Evolutionary conservation across 2,797 vertebrate genomes (phyloP), one percentile per base, ranked within the genome.

Genomic region (Sternotherus odoratus): DNA sequence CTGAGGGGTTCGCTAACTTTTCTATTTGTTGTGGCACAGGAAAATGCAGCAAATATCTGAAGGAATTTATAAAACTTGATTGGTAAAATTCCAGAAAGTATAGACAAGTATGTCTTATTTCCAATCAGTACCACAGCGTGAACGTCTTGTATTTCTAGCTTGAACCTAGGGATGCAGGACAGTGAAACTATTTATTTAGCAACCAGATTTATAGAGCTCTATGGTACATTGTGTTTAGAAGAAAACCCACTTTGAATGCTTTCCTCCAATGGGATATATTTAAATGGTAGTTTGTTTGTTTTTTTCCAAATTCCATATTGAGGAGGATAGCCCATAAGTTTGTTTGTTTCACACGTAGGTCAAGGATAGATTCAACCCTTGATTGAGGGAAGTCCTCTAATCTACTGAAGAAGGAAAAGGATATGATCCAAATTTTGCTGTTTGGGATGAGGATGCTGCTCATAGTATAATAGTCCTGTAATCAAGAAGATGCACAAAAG

Each of bases 401-500:
- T 86, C 88, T 88, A 4, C 21, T 87, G 15, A 91, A 93, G 36
- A 96, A 69, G 17, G 43, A 83, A 82, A 90, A 57, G 2, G 2
- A 9, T 43, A 56, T 39, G 13, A 69, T 87, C 87, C 43, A 90
- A 90, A 57, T 90, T 30, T 74, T 87, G 50, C 49, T 60, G 11
- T 28, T 89, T 87, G 23, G 63, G 66, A 66, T 86, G 54, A 90
- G 88, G 51, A 48, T 92, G 82, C 77, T 88, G 43, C 81, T 95
- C 87, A 36, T 39, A 30, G n/a, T 87, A 92, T 60, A 87, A 81
- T 69, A 94, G 26, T 86, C 12, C 23, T 77, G 33, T 86, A 96
- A 51, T 89, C 36, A 43, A 46, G 77, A 90, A 74, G 75, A 82
- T 90, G 33, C 23, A 93, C 80, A 78, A 92, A 93, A 36, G 19